Conservation (phyloP, 2,888 invertebrate species). For the Drosophila austrosaltans region DNA sequence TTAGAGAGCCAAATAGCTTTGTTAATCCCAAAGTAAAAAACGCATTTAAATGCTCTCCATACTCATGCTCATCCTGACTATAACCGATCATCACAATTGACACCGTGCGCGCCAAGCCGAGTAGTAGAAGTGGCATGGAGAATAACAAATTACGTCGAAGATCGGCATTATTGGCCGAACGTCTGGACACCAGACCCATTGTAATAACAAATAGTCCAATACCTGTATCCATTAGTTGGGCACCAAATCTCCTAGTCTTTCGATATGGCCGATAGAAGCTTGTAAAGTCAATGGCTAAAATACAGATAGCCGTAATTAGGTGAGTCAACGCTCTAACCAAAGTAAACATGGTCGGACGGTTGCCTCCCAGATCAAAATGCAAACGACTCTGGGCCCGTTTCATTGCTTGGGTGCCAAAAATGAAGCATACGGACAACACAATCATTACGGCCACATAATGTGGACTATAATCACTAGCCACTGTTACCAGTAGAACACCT, state of each 20-base stretch:
- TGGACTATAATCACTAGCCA: slow-evolving; percentile 83
- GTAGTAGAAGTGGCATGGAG: slow-evolving; percentile 84
- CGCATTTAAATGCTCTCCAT: slow-evolving; percentile 99
- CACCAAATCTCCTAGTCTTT: slow-evolving; percentile 94
- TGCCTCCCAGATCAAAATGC: slow-evolving; percentile 62
- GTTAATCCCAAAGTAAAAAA: slow-evolving; percentile 96
- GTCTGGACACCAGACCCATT: slow-evolving; percentile 90
- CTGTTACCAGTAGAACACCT: slow-evolving; percentile 85
- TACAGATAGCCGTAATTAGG: slow-evolving; percentile 91
- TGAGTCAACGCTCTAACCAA: slow-evolving; percentile 89
- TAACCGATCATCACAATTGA: slow-evolving; percentile 89
- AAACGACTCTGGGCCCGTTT: slow-evolving; percentile 47
- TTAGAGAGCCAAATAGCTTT: slow-evolving; percentile 88
- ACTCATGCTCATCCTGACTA: slow-evolving; percentile 95
- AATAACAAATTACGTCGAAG: slow-evolving; percentile 60
- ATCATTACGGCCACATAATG: slow-evolving; percentile 45
- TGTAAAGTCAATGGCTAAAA: slow-evolving; percentile 96
- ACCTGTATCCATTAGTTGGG: slow-evolving; percentile 97
- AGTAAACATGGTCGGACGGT: slow-evolving; percentile 85
- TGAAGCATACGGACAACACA: slow-evolving; percentile 30
- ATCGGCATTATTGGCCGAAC: slow-evolving; percentile 74
- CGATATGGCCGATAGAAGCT: slow-evolving; percentile 93
- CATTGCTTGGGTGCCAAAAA: slow-evolving; percentile 37
- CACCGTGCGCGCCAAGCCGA: slow-evolving; percentile 87
- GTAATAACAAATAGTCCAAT: slow-evolving; percentile 94